A percentile compares a stretch with the other conserved stretches of the same genome.
These are phyloP conservation scores for Mobula birostris DNA, from an alignment of 2,113 vertebrate species.

Conservation along the genomic window DNA sequence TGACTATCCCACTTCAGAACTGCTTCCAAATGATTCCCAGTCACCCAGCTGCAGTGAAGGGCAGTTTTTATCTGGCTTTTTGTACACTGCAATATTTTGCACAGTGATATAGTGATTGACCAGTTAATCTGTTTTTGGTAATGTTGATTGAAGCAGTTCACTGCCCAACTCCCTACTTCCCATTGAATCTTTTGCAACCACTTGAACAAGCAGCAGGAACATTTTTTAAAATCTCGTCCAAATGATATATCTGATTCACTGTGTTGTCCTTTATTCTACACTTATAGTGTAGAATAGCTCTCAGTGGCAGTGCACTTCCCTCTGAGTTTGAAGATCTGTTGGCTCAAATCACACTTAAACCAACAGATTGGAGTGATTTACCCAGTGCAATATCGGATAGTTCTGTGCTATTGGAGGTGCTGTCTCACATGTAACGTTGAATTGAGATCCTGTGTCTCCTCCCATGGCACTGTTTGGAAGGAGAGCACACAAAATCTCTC, in stretches of 20 bases:
- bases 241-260: neutral
- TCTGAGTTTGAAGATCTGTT: neutral
- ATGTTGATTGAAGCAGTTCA: neutral
- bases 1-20: neutral
- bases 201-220: neutral
- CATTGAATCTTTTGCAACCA: neutral
- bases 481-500: neutral
- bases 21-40: neutral
- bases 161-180: neutral
- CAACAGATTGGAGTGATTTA: too few species aligned
- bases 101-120: neutral
- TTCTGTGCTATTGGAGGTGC: neutral
- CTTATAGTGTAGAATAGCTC: neutral
- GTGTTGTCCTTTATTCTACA: neutral
- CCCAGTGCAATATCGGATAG: neutral
- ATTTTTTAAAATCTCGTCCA: neutral
- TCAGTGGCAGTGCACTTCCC: neutral
- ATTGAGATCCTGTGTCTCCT: neutral
- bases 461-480: neutral
- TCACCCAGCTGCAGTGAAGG: neutral
- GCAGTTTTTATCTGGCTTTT: neutral
- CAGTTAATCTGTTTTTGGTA: neutral
- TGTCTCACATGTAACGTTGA: neutral
- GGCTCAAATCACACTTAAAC: neutral
- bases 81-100: neutral